Percentiles rank a stretch among this genome's conserved stretches.
Conservation (phyloP, 1,140 invertebrate species). For the Proales similis region DNA sequence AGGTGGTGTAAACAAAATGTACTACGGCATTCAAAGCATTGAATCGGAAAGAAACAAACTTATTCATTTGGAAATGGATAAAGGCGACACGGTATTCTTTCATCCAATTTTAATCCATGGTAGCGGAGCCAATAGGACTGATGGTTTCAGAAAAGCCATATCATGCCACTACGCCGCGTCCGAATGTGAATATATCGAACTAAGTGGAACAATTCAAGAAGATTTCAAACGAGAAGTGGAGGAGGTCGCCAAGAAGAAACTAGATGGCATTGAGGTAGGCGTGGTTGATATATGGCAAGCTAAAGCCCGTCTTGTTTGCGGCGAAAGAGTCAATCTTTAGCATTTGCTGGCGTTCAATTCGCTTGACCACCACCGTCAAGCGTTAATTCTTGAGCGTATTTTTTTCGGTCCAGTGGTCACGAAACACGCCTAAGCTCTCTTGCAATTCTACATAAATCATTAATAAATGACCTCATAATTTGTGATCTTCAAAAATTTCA, state of each 20-base stretch:
- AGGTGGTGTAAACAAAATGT: constrained; percentile 68
- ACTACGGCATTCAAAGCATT: constrained; percentile 66
- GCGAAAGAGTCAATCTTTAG: constrained; percentile 31
- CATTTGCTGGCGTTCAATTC: background rate
- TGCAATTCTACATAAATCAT: no score
- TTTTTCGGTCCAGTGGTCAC: no score
- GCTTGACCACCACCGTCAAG: no score
- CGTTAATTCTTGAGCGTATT: no score
- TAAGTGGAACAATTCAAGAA: constrained; percentile 64
- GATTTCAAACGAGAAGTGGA: constrained; percentile 64
- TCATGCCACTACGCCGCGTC: constrained; percentile 72
- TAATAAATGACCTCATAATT: no score
- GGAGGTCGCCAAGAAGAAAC: constrained; percentile 22
- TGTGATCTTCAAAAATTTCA: no score
- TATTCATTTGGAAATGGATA: constrained; percentile 67
- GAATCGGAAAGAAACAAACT: constrained; percentile 51
- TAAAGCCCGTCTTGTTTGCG: constrained; percentile 1
- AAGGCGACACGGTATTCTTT: constrained; percentile 82
- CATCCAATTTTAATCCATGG: constrained; percentile 79
- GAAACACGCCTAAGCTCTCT: no score
- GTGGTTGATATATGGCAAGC: constrained; percentile 12
- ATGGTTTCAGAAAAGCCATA: constrained; percentile 61
- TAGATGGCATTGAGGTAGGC: constrained; percentile 1
- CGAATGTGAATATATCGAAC: constrained; percentile 67
- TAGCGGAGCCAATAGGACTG: constrained; percentile 69